A percentile compares a stretch with the other conserved stretches of the same genome.
Conservation (phyloP, 2,113 vertebrate species). For the Pomatorhinus ruficollis region DNA sequence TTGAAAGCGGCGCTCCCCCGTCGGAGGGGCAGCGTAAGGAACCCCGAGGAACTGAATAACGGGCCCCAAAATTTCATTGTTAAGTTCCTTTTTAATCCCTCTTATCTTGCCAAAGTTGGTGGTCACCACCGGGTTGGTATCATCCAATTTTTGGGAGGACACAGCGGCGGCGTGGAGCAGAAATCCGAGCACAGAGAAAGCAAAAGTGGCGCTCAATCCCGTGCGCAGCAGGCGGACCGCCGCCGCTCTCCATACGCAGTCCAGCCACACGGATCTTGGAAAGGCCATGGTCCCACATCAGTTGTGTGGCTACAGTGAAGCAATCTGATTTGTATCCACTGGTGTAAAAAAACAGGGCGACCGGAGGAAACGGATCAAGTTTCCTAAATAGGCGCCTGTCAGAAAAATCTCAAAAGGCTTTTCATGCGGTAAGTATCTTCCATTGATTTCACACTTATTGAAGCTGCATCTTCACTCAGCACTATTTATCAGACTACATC, state of each 20-base stretch:
- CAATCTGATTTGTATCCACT: constrained; percentile 81
- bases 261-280: constrained; percentile 74
- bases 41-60: constrained; percentile 97
- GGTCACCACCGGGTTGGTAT: constrained; percentile 90
- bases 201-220: constrained; percentile 71
- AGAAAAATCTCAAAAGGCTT: constrained; percentile 73
- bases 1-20: constrained; percentile 93
- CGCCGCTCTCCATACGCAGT: constrained; percentile 66
- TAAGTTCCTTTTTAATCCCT: constrained; percentile 96
- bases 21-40: constrained; percentile 93
- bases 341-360: constrained; percentile 45
- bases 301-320: constrained; percentile 62
- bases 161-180: constrained; percentile 78
- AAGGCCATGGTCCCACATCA: constrained; percentile 84
- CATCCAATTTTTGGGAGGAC: constrained; percentile 89
- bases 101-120: constrained; percentile 90
- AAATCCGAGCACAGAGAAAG: constrained; percentile 79
- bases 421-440: constrained; percentile 76
- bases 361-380: constrained; percentile 54
- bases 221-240: constrained; percentile 67
- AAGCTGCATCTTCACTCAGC: constrained; percentile 78
- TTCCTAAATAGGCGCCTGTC: constrained; percentile 70
- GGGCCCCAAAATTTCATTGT: constrained; percentile 97
- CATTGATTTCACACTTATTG: constrained; percentile 76
- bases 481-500: constrained; percentile 78